A percentile compares a stretch with the other conserved stretches of the same genome.
Evolutionary conservation across 2,888 invertebrate genomes (phyloP).

Genomic region (Parasteatoda lunata): DNA sequence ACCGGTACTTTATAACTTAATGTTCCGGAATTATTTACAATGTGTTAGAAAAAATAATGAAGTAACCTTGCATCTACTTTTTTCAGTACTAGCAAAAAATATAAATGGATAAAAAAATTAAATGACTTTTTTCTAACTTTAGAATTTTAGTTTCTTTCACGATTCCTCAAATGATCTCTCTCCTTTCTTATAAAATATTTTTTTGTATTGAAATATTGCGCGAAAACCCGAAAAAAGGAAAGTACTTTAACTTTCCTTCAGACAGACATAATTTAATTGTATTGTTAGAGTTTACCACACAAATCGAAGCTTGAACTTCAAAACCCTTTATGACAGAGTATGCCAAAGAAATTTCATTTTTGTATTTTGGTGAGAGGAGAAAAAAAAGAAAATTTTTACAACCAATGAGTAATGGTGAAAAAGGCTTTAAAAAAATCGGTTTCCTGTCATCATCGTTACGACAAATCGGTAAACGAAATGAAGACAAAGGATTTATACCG

Average conservation of each 20-base stretch:
- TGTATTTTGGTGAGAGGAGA: neutral
- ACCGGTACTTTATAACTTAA: too few species aligned
- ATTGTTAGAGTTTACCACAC: neutral
- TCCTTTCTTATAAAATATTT: too few species aligned
- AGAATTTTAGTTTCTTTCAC: too few species aligned
- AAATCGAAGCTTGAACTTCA: neutral
- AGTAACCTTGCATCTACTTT: too few species aligned
- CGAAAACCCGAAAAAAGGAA: neutral
- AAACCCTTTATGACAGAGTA: neutral
- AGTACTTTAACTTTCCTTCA: neutral
- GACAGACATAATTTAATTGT: neutral
- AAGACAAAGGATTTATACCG: slow-evolving; percentile 49
- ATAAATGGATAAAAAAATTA: too few species aligned
- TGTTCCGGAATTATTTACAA: too few species aligned
- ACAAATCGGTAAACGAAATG: slow-evolving; percentile 55
- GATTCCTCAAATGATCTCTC: too few species aligned
- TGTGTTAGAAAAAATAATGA: too few species aligned
- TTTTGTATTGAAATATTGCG: too few species aligned
- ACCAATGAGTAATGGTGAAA: slow-evolving; percentile 35
- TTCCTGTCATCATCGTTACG: slow-evolving; percentile 37
- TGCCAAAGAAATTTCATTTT: neutral
- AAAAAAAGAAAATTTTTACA: neutral
- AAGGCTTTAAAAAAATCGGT: slow-evolving; percentile 42
- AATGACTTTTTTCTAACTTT: too few species aligned
- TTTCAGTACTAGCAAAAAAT: too few species aligned